Conservation (phyloP, 2,888 invertebrate species). For the Clanis bilineata region DNA sequence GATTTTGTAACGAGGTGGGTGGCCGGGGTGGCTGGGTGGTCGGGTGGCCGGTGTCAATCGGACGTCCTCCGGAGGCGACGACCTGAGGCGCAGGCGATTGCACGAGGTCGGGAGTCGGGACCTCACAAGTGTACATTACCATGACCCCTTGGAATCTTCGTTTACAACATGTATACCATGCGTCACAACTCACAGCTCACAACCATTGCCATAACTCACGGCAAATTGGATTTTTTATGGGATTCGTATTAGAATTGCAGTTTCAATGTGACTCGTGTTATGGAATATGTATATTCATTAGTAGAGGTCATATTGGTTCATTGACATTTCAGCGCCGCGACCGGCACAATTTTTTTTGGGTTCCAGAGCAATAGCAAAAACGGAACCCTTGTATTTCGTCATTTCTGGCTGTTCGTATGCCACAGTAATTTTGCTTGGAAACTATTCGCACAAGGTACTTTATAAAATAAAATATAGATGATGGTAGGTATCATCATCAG, state of each 20-base stretch:
- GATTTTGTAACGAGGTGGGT: neutral
- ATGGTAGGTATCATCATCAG: too few species aligned
- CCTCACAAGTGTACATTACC: neutral
- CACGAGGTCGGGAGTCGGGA: constrained; percentile 13
- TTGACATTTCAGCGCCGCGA: too few species aligned
- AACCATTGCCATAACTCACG: neutral
- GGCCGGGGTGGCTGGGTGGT: neutral
- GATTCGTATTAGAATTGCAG: neutral
- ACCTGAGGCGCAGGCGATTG: constrained; percentile 11
- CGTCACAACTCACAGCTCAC: neutral
- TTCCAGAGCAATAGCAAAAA: too few species aligned
- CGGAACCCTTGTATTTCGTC: too few species aligned
- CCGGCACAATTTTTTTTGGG: too few species aligned
- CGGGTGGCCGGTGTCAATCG: neutral
- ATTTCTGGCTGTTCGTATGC: too few species aligned
- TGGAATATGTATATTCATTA: too few species aligned
- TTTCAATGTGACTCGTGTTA: neutral
- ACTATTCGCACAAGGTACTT: too few species aligned
- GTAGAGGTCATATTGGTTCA: too few species aligned
- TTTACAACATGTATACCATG: neutral
- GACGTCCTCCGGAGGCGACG: constrained; percentile 12
- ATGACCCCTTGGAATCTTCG: constrained; percentile 2
- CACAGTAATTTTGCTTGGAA: too few species aligned
- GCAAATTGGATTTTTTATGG: constrained; percentile 8
- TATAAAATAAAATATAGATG: too few species aligned